Evolutionary conservation across 2,113 vertebrate species (phyloP).

Genomic region (Thymallus thymallus): DNA sequence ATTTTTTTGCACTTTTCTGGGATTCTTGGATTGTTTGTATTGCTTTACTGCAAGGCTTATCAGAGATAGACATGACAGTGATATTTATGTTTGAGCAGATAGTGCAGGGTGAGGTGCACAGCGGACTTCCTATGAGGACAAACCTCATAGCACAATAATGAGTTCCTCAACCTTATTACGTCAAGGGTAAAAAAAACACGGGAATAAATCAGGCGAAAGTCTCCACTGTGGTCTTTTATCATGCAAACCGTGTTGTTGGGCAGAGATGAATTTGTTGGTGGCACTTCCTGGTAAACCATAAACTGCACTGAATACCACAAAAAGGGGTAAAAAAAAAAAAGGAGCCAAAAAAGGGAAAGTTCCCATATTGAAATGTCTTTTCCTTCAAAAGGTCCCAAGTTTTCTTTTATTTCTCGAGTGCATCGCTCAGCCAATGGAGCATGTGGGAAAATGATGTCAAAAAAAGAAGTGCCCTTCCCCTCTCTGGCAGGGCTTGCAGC

Average conservation of each 20-base stretch:
- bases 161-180: slow-evolving; percentile 14
- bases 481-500: slow-evolving; percentile 61
- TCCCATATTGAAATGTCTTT: slow-evolving; percentile 61
- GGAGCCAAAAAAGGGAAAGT: slow-evolving; percentile 56
- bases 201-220: slow-evolving; percentile 28
- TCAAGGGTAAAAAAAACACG: slow-evolving; percentile 29
- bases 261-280: slow-evolving; percentile 45
- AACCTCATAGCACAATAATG: slow-evolving; percentile 33
- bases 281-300: slow-evolving; percentile 40
- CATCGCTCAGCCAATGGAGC: slow-evolving; percentile 71
- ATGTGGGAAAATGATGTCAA: slow-evolving; percentile 80
- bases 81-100: too few relatives aligned
- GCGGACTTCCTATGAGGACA: too few relatives aligned
- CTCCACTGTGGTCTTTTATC: slow-evolving; percentile 44
- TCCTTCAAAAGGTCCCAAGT: slow-evolving; percentile 53
- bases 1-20: too few relatives aligned
- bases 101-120: too few relatives aligned
- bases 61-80: too few relatives aligned
- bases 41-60: too few relatives aligned
- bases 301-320: slow-evolving; percentile 49
- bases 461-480: slow-evolving; percentile 66
- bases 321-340: slow-evolving; percentile 61
- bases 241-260: slow-evolving; percentile 43
- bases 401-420: slow-evolving; percentile 73
- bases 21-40: too few relatives aligned